Evolutionary conservation across 1,140 invertebrate genomes (phyloP), one percentile per base, ranked within the genome.

Genomic region (Zaprionus camerounensis): DNA sequence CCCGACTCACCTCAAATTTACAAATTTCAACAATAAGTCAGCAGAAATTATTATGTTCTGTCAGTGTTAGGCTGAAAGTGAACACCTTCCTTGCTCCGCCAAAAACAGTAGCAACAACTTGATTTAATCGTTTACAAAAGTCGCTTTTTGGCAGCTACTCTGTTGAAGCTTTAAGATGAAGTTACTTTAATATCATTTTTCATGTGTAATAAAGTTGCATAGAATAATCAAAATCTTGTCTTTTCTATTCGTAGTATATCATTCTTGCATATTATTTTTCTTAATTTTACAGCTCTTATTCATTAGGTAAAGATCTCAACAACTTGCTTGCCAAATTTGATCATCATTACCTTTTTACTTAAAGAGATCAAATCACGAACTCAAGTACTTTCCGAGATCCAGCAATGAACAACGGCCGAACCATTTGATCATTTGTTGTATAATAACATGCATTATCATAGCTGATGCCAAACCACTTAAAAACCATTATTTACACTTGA

Each of bases 1-100:
- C 67, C 67, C 80, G 73, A 75, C 78, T 90, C 84, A 90, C 81
- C 84, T 59, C 59, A 88, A 88, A 88, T 88, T 88, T 79, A 74
- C 76, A 85, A 82, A 90, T 88, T 88, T 88, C 85, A 88, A 85
- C 85, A 88, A 88, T 83, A 88, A 88, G 76, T 88, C 85, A 90
- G 85, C 81, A 81, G 71, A 85, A 90, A 88, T 90, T 80, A 88
- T 88, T 80, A 75, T 84, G 81, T 84, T 88, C 34, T 57, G 73
- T 57, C 41, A 20, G 53, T 31, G 12, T 22, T 22, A 5, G 46
- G 20, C 46, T 13, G 20, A 5, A 20, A 20, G 46, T 13, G 46
- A 4, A 24, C 46, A 51, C 46, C 46, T 51, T 5, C 46, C 20
- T 20, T 11, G 44, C 44, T 17, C 17, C 9, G 2, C 44, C 6